Base-by-base conservation (phyloP, 2,888 invertebrate genomes). In the Isoperla grammatica region DNA sequence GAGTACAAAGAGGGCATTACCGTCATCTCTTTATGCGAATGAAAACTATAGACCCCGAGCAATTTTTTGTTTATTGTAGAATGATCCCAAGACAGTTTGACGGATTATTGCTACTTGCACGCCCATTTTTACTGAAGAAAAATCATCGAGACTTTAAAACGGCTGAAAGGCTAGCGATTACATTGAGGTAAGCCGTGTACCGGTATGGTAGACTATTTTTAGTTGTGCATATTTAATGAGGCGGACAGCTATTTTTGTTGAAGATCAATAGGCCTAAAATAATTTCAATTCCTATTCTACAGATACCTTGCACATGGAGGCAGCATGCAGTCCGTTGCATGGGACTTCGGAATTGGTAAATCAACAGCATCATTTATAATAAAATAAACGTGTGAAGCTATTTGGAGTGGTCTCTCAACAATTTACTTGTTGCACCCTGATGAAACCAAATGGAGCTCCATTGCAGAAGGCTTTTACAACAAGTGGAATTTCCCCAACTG, bases 341-440 rank as follows among this genome's bases (percentile, higher is more conserved):
- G 29, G 29, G 29, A 29, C 29, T 29, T 29, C 29, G 29, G 29
- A 29, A 29, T 29, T 29, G 29, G 29, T 29, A 29, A 29, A 29
- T 29, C 29, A 8, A 59, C 59, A 54, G 59, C 59, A 29, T 11
- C 45, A 22, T n/a, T 20, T 11, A 39, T 59, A 1, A 54, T 59
- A 37, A 11, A 35, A 6, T 49, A 59, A 13, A 59, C 59, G 2
- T 59, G 59, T 13, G 37, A 53, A 12, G 45, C 53, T 0, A 5
- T 59, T 1, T 59, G 59, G 59, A 53, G 20, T 54, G 59, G 45
- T 19, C 17, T 59, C 11, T 59, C 59, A 20, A 1, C 54, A 49
- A 55, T 12, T 13, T 59, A 59, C 49, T 29, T 29, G 29, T 22
- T 22, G 23, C 42, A 45, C 6, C 59, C 29, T n/a, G 29, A 29